phyloP scores from a whole-genome alignment of 1,140 invertebrate species.

The Zaprionus africanus region DNA sequence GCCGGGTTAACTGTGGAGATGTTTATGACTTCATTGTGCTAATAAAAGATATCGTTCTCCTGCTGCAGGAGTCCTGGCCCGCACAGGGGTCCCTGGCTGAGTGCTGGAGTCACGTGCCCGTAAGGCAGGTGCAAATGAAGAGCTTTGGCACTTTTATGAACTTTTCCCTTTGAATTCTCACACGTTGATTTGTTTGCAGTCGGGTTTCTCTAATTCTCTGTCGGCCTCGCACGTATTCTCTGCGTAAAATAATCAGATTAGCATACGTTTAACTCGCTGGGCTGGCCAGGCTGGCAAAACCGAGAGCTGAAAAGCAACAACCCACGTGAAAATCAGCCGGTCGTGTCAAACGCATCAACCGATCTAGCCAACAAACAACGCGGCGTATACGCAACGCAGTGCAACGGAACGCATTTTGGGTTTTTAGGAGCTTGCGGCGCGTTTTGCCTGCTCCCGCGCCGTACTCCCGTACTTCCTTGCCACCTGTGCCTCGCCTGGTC shows the following conservation, averaged over 20 bases:
- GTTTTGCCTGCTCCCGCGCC: background rate
- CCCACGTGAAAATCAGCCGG: constrained; percentile 57
- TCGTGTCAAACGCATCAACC: constrained; percentile 80
- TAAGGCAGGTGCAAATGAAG: constrained; percentile 29
- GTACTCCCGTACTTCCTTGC: too few species aligned
- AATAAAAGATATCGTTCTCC: constrained; percentile 76
- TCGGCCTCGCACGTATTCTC: constrained; percentile 6
- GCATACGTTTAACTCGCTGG: constrained; percentile 62
- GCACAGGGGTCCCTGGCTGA: background rate
- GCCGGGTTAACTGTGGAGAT: constrained; percentile 71
- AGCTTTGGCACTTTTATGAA: constrained; percentile 22
- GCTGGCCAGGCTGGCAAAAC: constrained; percentile 31
- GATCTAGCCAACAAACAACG: constrained; percentile 57
- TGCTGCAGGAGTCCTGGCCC: constrained; percentile 1
- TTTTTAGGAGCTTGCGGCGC: constrained; percentile 25
- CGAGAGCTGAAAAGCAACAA: background rate
- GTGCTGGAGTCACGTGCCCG: constrained; percentile 31
- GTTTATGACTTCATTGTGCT: constrained; percentile 81
- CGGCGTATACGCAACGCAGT: constrained; percentile 48
- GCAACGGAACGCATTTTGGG: constrained; percentile 33
- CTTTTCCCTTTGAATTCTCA: constrained; percentile 9
- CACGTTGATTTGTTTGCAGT: constrained; percentile 6
- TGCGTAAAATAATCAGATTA: constrained; percentile 70
- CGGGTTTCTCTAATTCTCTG: constrained; percentile 1
- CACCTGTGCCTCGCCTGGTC: constrained; percentile 26